Conservation (phyloP, 37 sponge, comb jelly and placozoan species). For the Diacarnus erythraeanus region DNA sequence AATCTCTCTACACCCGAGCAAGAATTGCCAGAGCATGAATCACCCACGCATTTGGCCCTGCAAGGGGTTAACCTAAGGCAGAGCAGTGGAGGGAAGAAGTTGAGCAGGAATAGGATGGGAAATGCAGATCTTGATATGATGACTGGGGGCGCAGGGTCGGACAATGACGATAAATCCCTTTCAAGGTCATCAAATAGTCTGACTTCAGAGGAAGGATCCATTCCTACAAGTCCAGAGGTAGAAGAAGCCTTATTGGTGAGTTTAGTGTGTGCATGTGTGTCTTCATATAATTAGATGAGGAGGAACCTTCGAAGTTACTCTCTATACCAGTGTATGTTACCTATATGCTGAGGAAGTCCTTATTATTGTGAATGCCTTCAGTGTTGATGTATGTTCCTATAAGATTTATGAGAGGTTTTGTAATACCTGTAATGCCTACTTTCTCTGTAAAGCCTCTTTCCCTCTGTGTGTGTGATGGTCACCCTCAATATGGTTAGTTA, state of each 20-base stretch:
- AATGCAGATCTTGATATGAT: slow-evolving; percentile 41
- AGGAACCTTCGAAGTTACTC: no score
- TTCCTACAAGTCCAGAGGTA: slow-evolving; percentile 21
- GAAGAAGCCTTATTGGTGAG: slow-evolving; percentile 2
- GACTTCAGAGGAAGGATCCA: slow-evolving; percentile 1
- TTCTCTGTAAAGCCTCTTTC: no score
- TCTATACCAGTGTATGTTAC: no score
- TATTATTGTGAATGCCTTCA: no score
- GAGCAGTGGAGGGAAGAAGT: neutral
- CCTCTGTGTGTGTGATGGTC: no score
- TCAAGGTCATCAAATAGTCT: slow-evolving; percentile 16
- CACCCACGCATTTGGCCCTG: slow-evolving; percentile 5
- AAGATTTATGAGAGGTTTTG: no score
- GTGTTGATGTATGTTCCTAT: no score
- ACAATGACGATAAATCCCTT: neutral
- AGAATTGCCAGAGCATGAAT: slow-evolving; percentile 9
- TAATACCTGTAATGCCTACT: no score
- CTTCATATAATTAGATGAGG: slow-evolving; percentile 10
- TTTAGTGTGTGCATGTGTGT: slow-evolving; percentile 25
- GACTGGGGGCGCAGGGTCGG: neutral
- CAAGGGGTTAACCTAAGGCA: slow-evolving; percentile 49
- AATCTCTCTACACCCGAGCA: neutral
- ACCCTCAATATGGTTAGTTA: no score
- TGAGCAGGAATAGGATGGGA: slow-evolving; percentile 20
- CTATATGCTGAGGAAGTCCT: no score